Percentiles rank a stretch among this genome's conserved stretches.
Conservation (phyloP, 2,888 invertebrate genomes). For the Cataglyphis altisquamis region DNA sequence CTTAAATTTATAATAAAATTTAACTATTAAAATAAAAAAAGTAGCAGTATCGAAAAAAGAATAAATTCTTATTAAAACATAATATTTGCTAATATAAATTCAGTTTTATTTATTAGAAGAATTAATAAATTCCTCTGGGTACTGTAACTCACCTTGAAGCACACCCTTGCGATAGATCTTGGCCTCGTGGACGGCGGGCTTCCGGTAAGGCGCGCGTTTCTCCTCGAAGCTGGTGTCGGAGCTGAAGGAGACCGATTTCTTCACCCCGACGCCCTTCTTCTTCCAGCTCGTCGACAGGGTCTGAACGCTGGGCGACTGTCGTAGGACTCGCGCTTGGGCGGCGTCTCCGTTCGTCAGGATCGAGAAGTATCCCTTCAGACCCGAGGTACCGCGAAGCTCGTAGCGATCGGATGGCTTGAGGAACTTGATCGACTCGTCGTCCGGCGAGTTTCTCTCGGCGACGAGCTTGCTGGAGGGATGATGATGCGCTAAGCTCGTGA, state of each 20-base stretch:
- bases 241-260: constrained; percentile 84
- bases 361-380: constrained; percentile 62
- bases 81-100: constrained; percentile 5
- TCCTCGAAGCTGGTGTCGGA: constrained; percentile 83
- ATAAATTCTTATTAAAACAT: neutral
- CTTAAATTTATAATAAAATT: neutral
- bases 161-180: constrained; percentile 84
- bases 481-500: constrained; percentile 74
- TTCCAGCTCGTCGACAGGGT: constrained; percentile 69
- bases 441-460: constrained; percentile 49
- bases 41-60: neutral
- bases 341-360: constrained; percentile 30
- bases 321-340: neutral
- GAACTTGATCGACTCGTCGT: constrained; percentile 41
- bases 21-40: neutral
- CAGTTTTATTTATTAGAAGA: neutral
- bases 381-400: neutral
- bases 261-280: constrained; percentile 76
- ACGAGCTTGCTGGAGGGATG: constrained; percentile 62
- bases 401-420: constrained; percentile 22
- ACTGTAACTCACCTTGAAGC: constrained; percentile 78
- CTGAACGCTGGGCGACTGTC: constrained; percentile 15
- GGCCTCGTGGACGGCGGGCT: constrained; percentile 81
- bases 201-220: constrained; percentile 75
- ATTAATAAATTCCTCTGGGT: neutral